Conservation (phyloP, 2,797 vertebrate genomes). For the Phataginus tetradactyla region DNA sequence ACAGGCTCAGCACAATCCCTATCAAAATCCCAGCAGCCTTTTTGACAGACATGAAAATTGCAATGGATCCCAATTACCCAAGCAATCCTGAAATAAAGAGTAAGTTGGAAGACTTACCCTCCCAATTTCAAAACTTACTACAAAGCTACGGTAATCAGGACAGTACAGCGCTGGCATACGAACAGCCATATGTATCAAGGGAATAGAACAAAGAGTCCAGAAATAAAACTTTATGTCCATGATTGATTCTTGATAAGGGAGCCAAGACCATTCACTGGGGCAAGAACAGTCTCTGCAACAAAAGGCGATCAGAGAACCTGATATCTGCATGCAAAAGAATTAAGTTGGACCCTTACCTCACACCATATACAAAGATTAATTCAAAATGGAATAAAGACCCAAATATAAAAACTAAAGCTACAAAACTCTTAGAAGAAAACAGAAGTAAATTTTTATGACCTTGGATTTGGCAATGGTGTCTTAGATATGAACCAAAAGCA, state of each 20-base stretch:
- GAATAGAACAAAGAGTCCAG: background rate
- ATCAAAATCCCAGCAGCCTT: background rate
- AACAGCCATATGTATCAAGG: background rate
- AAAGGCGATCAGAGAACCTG: background rate
- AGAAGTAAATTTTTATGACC: background rate
- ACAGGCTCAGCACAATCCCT: background rate
- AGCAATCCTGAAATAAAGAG: background rate
- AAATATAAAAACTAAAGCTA: background rate
- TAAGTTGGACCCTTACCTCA: background rate
- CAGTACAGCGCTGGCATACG: fast-evolving
- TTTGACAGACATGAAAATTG: background rate
- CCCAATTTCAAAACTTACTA: background rate
- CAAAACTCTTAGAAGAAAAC: constrained; percentile 10
- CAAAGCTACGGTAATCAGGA: background rate
- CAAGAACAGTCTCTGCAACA: background rate
- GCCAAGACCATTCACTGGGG: background rate
- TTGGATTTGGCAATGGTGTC: background rate
- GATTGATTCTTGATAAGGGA: background rate
- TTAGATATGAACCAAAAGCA: background rate
- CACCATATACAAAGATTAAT: background rate
- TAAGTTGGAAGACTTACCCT: background rate
- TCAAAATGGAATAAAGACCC: background rate
- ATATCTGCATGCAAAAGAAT: fast-evolving
- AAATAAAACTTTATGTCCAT: background rate
- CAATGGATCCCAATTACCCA: background rate